phyloP scores from a whole-genome alignment of 2,888 invertebrate species.

The Bombylius discolor region DNA sequence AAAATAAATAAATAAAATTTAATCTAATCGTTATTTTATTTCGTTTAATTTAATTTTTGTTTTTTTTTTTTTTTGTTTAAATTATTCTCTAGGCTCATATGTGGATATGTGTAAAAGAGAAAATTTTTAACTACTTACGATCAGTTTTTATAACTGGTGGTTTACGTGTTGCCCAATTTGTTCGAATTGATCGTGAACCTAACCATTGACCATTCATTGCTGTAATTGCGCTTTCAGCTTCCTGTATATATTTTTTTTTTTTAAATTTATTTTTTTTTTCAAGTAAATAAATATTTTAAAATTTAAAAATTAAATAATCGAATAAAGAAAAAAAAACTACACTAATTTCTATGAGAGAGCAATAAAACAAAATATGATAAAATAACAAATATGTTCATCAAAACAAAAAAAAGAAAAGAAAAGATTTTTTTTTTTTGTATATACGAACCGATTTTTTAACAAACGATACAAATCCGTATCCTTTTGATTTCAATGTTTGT shows the following conservation, averaged over 20 bases:
- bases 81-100: neutral
- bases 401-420: neutral
- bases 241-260: conserved; percentile 42
- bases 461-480: conserved; percentile 99
- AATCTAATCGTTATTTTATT: neutral
- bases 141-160: conserved; percentile 88
- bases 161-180: conserved; percentile 99
- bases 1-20: too few relatives aligned
- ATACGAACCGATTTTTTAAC: conserved; percentile 88
- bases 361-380: neutral
- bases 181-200: conserved; percentile 92
- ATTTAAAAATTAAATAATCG: neutral
- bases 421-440: neutral
- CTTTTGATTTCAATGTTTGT: conserved; percentile 97
- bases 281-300: too few relatives aligned
- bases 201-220: conserved; percentile 99
- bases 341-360: neutral
- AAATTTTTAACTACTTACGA: conserved; percentile 40
- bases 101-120: neutral
- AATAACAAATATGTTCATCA: neutral
- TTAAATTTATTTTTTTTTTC: too few relatives aligned
- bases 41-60: neutral
- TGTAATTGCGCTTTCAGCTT: conserved; percentile 95
- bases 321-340: neutral
- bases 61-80: too few relatives aligned